Conservation (phyloP, 2,797 vertebrate genomes). For the Threskiornis aethiopicus region DNA sequence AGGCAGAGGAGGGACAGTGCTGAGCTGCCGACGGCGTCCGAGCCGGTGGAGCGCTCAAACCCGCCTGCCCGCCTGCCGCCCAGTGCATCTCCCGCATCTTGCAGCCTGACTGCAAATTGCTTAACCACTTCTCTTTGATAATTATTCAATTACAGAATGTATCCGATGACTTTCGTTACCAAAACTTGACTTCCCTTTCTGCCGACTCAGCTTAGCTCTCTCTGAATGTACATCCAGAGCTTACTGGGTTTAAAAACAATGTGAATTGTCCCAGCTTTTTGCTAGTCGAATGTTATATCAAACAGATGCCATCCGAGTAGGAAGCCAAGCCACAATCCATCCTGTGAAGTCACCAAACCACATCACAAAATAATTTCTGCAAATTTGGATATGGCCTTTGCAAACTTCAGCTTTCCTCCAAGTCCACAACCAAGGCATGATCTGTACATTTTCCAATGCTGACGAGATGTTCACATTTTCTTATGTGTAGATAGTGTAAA, state of each 20-base stretch:
- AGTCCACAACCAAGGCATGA: conserved; percentile 1
- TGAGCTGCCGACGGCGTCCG: background rate
- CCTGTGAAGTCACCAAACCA: background rate
- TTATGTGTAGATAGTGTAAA: conserved; percentile 86
- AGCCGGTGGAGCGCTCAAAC: background rate
- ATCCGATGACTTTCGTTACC: conserved; percentile 29
- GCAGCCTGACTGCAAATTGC: background rate
- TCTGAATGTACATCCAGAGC: conserved; percentile 33
- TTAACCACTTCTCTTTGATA: background rate
- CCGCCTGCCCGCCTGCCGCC: background rate
- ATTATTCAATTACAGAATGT: background rate
- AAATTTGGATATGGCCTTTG: conserved; percentile 69
- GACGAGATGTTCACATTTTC: conserved; percentile 49
- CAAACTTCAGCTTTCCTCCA: conserved; percentile 64
- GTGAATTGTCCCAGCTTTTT: background rate
- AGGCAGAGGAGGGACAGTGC: conserved; percentile 8
- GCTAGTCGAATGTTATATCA: background rate
- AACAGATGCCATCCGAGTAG: conserved; percentile 17
- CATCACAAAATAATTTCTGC: background rate
- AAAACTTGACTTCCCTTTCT: conserved; percentile 48
- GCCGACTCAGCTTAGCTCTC: conserved; percentile 3
- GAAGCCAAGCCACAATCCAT: conserved; percentile 42
- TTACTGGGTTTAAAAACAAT: background rate
- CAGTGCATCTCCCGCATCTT: background rate
- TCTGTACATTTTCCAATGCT: conserved; percentile 41